phyloP scores from a whole-genome alignment of 2,888 invertebrate species.

The Encarsia formosa region DNA sequence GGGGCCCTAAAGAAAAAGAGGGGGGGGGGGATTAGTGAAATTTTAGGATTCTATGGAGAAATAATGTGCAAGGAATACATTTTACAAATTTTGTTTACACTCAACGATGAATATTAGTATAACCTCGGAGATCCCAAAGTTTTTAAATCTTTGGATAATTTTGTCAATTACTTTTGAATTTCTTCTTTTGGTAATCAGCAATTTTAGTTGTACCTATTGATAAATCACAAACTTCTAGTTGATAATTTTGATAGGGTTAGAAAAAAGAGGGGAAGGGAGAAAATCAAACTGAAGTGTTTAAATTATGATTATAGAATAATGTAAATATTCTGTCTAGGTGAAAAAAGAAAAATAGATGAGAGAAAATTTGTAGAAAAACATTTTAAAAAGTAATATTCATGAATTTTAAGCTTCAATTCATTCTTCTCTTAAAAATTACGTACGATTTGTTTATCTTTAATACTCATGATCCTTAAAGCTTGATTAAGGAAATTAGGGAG shows the following conservation, averaged over 20 bases:
- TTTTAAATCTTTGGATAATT: neutral
- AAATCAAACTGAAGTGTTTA: too few species aligned
- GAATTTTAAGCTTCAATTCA: too few species aligned
- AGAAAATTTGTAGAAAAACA: too few species aligned
- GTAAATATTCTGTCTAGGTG: too few species aligned
- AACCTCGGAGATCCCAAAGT: neutral
- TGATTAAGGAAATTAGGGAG: neutral
- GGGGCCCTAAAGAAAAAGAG: slow-evolving; percentile 40
- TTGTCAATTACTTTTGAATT: neutral
- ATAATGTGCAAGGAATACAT: neutral
- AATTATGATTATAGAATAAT: too few species aligned
- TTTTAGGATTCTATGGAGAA: slow-evolving; percentile 20
- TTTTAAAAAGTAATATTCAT: too few species aligned
- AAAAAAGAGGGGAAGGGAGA: too few species aligned
- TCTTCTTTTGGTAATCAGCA: too few species aligned
- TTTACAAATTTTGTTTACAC: neutral
- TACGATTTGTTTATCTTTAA: neutral
- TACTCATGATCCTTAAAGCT: neutral
- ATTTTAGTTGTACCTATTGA: too few species aligned
- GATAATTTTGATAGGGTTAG: too few species aligned
- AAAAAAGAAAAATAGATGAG: too few species aligned
- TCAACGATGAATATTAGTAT: neutral
- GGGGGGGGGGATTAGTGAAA: slow-evolving; percentile 18
- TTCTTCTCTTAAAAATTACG: slow-evolving; percentile 3
- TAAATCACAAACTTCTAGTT: too few species aligned